phyloP scores from a whole-genome alignment of 2,888 invertebrate species.

The Heliothis peltigera region DNA sequence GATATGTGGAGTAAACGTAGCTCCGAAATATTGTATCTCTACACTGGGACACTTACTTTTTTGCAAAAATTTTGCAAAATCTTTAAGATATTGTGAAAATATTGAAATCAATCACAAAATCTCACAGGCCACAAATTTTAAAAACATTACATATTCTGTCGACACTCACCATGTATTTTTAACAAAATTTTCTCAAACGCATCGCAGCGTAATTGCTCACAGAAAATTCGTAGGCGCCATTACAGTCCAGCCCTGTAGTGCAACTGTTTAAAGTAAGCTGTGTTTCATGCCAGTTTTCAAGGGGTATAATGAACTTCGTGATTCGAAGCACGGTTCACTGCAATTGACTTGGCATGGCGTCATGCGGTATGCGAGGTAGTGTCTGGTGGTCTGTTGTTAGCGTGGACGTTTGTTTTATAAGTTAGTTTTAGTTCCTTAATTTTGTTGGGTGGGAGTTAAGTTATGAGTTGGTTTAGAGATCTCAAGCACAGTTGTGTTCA shows the following conservation, averaged over 20 bases:
- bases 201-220: conserved; percentile 22
- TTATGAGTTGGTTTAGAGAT: too few relatives aligned
- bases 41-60: too few relatives aligned
- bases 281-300: conserved; percentile 71
- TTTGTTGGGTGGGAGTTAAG: too few relatives aligned
- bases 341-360: conserved; percentile 52
- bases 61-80: too few relatives aligned
- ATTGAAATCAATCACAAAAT: too few relatives aligned
- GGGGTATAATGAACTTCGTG: conserved; percentile 72
- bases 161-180: conserved; percentile 16
- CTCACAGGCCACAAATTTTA: too few relatives aligned
- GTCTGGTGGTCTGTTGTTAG: conserved; percentile 20
- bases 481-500: too few relatives aligned
- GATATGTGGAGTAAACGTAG: too few relatives aligned
- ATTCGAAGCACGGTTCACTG: conserved; percentile 70
- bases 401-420: neutral
- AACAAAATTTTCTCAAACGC: conserved; percentile 13
- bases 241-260: conserved; percentile 19
- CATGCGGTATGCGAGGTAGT: neutral
- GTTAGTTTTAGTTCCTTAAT: too few relatives aligned
- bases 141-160: conserved; percentile 1
- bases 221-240: conserved; percentile 18
- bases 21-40: too few relatives aligned
- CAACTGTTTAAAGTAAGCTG: conserved; percentile 48
- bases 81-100: too few relatives aligned